These are phyloP conservation scores for Ylistrum balloti DNA, from an alignment of 1,140 invertebrate species.

Conservation along the genomic window DNA sequence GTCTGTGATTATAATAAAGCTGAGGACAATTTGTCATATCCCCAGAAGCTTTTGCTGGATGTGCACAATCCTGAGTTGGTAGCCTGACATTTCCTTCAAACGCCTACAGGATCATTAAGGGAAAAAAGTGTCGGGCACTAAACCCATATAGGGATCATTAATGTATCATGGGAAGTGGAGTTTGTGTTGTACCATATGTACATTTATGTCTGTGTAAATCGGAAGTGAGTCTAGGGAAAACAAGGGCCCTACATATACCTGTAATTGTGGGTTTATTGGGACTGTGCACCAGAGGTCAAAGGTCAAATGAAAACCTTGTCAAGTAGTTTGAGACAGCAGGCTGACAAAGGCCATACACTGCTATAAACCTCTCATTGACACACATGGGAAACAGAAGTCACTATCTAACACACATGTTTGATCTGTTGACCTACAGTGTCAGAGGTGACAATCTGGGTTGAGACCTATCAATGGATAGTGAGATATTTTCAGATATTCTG, in stretches of 20 bases:
- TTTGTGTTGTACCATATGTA: not conserved
- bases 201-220: no score
- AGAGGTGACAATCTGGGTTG: constrained; percentile 5
- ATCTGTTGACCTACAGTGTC: not conserved
- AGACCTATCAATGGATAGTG: not conserved
- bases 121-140: not conserved
- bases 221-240: not conserved
- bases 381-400: not conserved
- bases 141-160: not conserved
- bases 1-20: not conserved
- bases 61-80: not conserved
- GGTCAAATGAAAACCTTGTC: constrained; percentile 4
- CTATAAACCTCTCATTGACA: constrained; percentile 20
- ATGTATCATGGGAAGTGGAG: not conserved
- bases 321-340: not conserved
- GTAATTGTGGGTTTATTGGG: not conserved
- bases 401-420: constrained; percentile 24
- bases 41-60: not conserved
- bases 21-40: constrained; percentile 3
- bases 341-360: not conserved
- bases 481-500: not conserved
- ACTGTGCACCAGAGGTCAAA: not conserved
- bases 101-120: not conserved
- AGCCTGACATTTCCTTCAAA: constrained; percentile 34
- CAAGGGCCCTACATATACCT: not conserved